Percentiles rank a stretch among this genome's conserved stretches.
Evolutionary conservation across 2,113 vertebrate species (phyloP).

Genomic region (Scartelaos histophorus): DNA sequence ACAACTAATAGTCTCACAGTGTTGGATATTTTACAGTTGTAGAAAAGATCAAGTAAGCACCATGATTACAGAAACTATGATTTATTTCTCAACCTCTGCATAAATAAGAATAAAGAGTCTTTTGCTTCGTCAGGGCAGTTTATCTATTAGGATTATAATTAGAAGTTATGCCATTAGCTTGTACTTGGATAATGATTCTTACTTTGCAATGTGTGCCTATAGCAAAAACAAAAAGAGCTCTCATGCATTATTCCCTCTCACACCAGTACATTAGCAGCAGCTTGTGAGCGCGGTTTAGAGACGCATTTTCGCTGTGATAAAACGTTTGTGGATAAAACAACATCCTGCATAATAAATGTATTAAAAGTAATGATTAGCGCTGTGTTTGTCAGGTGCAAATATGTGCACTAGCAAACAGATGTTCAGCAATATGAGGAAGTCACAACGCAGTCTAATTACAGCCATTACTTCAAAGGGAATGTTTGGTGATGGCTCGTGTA

Average conservation of each 20-base stretch:
- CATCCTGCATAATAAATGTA: neutral
- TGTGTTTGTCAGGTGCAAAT: conserved; percentile 27
- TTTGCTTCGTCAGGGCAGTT: neutral
- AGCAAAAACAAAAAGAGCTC: neutral
- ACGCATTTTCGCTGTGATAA: neutral
- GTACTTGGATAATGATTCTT: neutral
- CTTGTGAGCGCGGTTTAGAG: neutral
- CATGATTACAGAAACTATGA: neutral
- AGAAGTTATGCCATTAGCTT: neutral
- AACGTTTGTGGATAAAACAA: neutral
- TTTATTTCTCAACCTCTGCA: conserved; percentile 6
- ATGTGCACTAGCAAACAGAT: conserved; percentile 25
- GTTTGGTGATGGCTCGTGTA: neutral
- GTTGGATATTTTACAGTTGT: neutral
- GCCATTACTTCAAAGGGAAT: conserved; percentile 33
- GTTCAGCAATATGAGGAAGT: conserved; percentile 8
- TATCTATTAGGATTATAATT: conserved; percentile 4
- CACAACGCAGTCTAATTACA: conserved; percentile 12
- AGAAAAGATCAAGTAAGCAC: neutral
- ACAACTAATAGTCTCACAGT: too few species aligned
- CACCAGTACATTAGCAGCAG: neutral
- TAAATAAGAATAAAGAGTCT: neutral
- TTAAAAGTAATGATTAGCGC: conserved; percentile 14
- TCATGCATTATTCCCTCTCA: conserved; percentile 15
- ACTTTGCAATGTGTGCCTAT: conserved; percentile 5